Conservation (phyloP, 2,888 invertebrate species). For the Campoplex capitator region DNA sequence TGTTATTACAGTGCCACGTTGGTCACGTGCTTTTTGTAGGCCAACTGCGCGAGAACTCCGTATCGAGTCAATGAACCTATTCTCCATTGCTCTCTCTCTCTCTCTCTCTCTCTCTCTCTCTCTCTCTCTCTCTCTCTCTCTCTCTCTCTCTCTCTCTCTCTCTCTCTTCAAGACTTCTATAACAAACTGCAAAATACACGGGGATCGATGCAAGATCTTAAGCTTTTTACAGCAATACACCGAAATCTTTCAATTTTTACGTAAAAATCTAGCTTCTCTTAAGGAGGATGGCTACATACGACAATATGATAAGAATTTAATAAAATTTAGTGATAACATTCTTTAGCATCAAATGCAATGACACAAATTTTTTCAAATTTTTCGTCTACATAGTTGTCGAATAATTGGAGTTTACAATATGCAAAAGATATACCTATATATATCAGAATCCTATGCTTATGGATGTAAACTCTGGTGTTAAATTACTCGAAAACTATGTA, state of each 20-base stretch:
- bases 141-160: too few relatives aligned
- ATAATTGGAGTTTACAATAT: too few relatives aligned
- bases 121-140: slow-evolving; percentile 19
- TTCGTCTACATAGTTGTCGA: too few relatives aligned
- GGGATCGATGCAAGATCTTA: not conserved
- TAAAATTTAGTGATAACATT: too few relatives aligned
- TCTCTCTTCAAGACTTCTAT: not conserved
- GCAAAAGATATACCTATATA: too few relatives aligned
- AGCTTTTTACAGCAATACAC: not conserved
- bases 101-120: slow-evolving; percentile 15
- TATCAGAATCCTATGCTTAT: too few relatives aligned
- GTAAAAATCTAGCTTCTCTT: not conserved
- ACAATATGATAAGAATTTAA: too few relatives aligned
- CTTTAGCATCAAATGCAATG: too few relatives aligned
- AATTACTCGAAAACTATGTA: too few relatives aligned
- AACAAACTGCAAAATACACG: not conserved
- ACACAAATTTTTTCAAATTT: too few relatives aligned
- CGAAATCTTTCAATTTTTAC: not conserved
- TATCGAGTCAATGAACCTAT: slow-evolving; percentile 52
- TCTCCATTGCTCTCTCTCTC: slow-evolving; percentile 25
- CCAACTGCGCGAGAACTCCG: slow-evolving; percentile 45
- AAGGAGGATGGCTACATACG: too few relatives aligned
- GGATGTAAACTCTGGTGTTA: too few relatives aligned
- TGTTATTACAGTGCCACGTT: slow-evolving; percentile 28
- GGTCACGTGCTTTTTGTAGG: slow-evolving; percentile 55